Base-by-base conservation (phyloP, 1,140 invertebrate genomes). In the Drosophila virilis region DNA sequence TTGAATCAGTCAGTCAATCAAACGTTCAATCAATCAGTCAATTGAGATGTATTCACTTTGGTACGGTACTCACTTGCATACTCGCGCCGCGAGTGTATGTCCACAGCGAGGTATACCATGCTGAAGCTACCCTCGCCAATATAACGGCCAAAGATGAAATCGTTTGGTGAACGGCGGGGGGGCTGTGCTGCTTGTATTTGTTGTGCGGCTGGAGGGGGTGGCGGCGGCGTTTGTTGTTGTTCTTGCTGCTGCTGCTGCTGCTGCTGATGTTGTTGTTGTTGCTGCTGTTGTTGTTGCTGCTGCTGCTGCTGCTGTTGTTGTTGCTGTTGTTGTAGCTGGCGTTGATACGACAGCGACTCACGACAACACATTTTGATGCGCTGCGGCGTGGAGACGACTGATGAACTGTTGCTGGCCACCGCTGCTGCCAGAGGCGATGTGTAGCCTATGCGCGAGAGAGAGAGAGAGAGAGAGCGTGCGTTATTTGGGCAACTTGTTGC, bases 121-220 rank as follows among this genome's bases (percentile, higher is more conserved):
- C 98, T 98, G 93, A 98, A 99, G 92, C 98, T 98, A 64, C 98
- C 98, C 93, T 99, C 98, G 68, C 98, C 98, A 79, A 99, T 97
- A 58, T 97, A 94, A 93, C 98, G 98, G 35, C 97, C 97, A 94
- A 99, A 99, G 76, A 98, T 96, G 92, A 97, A 99, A 93, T 99
- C 98, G 79, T 96, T 95, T n/a, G 96, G 94, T 8, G 94, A 95
- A 77, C 95, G 94, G 88, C 97, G 97, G 42, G 94, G 94, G 74
- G 82, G 93, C 77, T 79, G 92, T 91, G 79, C 92, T 69, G 35
- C 32, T 12, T 69, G 78, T 15, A 74, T 69, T 5, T 76, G 78
- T 2, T 67, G 72, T 67, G 76, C 55, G 52, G 70, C 48, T 48
- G 80, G 22, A 28, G 22, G 22, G 22, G 22, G 22, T 4, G 22